Base-by-base conservation (phyloP, 2,888 invertebrate species). In the Sinopyrophorus schimmeli region DNA sequence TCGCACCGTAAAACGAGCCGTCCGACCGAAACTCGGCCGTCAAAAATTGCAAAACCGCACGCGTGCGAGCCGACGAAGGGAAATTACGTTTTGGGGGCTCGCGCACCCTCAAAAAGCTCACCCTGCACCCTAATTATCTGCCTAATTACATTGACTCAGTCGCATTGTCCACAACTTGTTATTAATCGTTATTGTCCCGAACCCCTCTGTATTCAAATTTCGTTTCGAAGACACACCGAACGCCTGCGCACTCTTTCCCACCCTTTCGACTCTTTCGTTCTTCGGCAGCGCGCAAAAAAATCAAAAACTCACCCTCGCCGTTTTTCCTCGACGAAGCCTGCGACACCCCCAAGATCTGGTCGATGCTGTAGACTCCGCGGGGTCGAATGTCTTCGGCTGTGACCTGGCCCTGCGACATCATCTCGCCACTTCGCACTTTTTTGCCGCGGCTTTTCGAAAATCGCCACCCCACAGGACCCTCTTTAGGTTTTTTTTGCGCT, bases 301-400 rank as follows among this genome's bases (percentile, higher is more conserved):
- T 39, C n/a, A n/a, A n/a, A 34, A 39, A 60, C 56, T 62, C 62
- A 72, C 71, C 69, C 55, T 69, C 67, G 32, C 42, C 50, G 38
- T 46, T 59, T 49, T 65, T 66, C 9, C 60, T 53, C 3, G 58
- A 24, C 12, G 48, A 48, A 0, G 65, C 53, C 12, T 63, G 61
- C 23, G 61, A 39, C 63, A 54, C 70, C 71, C 58, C 74, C 74
- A 75, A 63, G 42, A 74, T 74, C 57, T 72, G 74, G 53, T 74
- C 74, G 50, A 74, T 74, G 65, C 72, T 74, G 60, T 75, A 74
- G 18, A 74, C 68, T 31, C 68, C 70, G 44, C 71, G 65, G 32
- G 73, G 70, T 39, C 71, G 64, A 46, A 62, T 62, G 38, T 68
- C 66, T 37, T 70, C 72, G 28, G 68, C 64, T 9, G 61, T 51